Percentiles rank a stretch among this genome's conserved stretches.
Conservation (phyloP, 2,797 vertebrate genomes). For the Benthosema pterotum region DNA sequence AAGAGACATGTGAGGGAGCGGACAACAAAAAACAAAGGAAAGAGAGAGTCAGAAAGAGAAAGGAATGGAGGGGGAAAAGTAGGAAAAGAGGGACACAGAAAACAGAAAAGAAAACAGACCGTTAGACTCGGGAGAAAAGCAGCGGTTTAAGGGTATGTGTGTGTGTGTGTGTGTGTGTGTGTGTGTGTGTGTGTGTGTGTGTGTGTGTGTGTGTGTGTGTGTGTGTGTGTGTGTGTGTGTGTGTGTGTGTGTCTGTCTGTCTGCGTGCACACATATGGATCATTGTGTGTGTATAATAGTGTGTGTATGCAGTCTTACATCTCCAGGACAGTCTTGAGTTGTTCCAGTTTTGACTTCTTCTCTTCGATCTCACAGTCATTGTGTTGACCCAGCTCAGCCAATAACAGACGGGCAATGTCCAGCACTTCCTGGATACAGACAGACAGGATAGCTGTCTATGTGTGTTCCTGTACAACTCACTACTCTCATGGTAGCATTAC, state of each 20-base stretch:
- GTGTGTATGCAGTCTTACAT: constrained; percentile 78
- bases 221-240: constrained; percentile 1
- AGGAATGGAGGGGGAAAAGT: constrained; percentile 24
- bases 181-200: constrained; percentile 8
- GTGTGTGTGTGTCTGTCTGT: neutral
- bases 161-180: neutral
- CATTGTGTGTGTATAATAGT: too few relatives aligned
- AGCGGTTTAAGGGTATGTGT: neutral
- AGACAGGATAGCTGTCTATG: neutral
- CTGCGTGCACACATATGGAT: neutral
- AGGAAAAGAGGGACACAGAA: constrained; percentile 1
- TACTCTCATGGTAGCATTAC: too few relatives aligned
- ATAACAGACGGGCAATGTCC: constrained; percentile 91
- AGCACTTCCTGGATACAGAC: constrained; percentile 93
- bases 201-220: constrained; percentile 11
- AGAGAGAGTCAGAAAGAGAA: too few relatives aligned
- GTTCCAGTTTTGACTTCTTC: constrained; percentile 94
- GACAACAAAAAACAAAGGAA: too few relatives aligned
- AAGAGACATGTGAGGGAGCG: too few relatives aligned
- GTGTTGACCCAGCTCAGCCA: constrained; percentile 88
- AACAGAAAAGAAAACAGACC: neutral
- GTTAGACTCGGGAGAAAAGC: neutral
- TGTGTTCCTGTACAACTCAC: too few relatives aligned
- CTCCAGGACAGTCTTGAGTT: constrained; percentile 96
- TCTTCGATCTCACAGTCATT: constrained; percentile 93